A percentile compares a stretch with the other conserved stretches of the same genome.
These are phyloP conservation scores for Tor tambroides DNA, from an alignment of 2,113 vertebrate species.

Conservation along the genomic window DNA sequence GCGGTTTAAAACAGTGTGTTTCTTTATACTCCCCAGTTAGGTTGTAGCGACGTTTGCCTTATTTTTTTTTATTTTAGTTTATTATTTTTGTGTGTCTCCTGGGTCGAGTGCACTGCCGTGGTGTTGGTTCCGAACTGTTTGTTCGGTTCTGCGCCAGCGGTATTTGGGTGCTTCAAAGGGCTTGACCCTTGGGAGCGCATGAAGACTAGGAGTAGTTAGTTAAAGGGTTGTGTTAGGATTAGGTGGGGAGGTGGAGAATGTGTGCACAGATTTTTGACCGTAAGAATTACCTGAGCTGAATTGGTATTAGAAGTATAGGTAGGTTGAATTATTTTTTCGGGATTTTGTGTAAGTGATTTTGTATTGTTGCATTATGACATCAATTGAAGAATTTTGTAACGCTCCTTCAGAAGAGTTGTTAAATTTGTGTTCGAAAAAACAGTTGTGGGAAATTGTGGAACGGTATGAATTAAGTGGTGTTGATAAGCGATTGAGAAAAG, in stretches of 20 bases:
- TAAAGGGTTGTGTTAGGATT: background rate
- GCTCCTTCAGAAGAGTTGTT: no score
- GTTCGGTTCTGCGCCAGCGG: background rate
- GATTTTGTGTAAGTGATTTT: background rate
- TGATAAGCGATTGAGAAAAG: no score
- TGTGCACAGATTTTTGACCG: background rate
- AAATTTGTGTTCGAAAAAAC: no score
- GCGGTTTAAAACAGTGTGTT: background rate
- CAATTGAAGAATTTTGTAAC: no score
- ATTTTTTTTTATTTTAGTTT: background rate
- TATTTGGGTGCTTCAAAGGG: conserved; percentile 2
- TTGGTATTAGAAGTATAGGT: background rate
- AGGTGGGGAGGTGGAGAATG: background rate
- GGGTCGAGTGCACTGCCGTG: background rate
- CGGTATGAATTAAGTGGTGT: background rate
- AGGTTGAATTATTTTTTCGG: background rate
- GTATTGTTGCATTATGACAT: background rate
- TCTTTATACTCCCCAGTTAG: background rate
- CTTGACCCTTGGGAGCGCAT: conserved; percentile 1
- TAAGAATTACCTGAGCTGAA: background rate
- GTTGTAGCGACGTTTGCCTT: no score
- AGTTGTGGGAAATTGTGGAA: background rate
- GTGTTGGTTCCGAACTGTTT: background rate
- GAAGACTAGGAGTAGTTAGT: background rate
- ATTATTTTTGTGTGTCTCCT: background rate